A percentile compares a stretch with the other conserved stretches of the same genome.
Conservation (phyloP, 2,888 invertebrate species). For the Drosophila atripex region DNA sequence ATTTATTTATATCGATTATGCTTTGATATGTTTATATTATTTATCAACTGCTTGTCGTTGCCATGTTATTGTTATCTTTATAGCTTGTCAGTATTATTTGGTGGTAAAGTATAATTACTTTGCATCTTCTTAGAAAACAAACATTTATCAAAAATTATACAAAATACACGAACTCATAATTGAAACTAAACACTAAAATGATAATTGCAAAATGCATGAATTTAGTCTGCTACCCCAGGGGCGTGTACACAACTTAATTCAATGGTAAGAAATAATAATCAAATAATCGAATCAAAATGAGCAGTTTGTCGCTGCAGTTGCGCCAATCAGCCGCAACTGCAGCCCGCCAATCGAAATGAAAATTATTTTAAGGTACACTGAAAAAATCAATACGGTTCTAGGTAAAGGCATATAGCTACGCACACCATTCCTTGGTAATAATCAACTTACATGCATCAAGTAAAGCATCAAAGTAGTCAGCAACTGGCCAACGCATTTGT, state of each 20-base stretch:
- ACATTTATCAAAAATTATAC: constrained; percentile 55
- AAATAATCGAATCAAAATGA: constrained; percentile 27
- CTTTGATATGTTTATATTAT: constrained; percentile 46
- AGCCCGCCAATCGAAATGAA: constrained; percentile 43
- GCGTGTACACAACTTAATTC: constrained; percentile 63
- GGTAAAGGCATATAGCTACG: constrained; percentile 64
- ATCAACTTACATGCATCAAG: constrained; percentile 69
- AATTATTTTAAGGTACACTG: constrained; percentile 11
- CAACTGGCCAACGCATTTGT: constrained; percentile 38
- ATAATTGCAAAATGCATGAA: constrained; percentile 70
- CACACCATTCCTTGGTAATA: constrained; percentile 61
- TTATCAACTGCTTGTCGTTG: constrained; percentile 64
- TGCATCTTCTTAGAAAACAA: constrained; percentile 63
- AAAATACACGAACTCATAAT: constrained; percentile 51
- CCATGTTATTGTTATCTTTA: constrained; percentile 64
- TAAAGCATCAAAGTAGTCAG: constrained; percentile 62
- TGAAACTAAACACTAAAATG: constrained; percentile 45
- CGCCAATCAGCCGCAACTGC: constrained; percentile 41
- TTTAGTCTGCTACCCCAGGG: constrained; percentile 84
- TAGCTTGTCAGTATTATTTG: constrained; percentile 72
- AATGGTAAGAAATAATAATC: constrained; percentile 35
- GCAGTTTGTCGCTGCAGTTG: constrained; percentile 28
- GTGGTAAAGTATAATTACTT: constrained; percentile 67
- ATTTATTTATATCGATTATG: constrained; percentile 65
- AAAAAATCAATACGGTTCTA: constrained; percentile 29